Evolutionary conservation across 2,113 vertebrate genomes (phyloP).

Genomic region (Anolis sagrei): DNA sequence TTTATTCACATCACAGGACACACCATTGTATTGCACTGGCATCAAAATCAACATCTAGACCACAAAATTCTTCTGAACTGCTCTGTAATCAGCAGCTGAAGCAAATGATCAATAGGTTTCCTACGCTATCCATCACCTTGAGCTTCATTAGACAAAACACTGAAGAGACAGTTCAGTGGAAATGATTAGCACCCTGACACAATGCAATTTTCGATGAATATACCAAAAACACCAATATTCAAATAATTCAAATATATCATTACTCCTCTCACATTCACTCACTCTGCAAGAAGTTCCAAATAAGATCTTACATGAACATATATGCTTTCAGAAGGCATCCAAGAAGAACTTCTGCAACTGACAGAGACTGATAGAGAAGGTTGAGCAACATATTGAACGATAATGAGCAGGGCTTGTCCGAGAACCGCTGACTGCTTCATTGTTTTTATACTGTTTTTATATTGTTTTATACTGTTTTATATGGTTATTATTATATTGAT

Average conservation of each 20-base stretch:
- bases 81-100: background rate
- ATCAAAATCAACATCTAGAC: slow-evolving; percentile 19
- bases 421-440: no score
- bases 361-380: slow-evolving; percentile 44
- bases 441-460: no score
- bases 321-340: slow-evolving; percentile 32
- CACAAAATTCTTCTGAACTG: background rate
- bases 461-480: no score
- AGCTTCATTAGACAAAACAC: slow-evolving; percentile 11
- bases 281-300: slow-evolving; percentile 20
- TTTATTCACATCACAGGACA: background rate
- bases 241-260: slow-evolving; percentile 14
- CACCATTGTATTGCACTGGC: accelerated
- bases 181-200: background rate
- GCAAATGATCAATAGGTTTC: background rate
- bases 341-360: slow-evolving; percentile 44
- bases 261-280: no score
- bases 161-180: background rate
- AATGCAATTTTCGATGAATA: background rate
- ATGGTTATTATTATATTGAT: no score
- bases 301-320: slow-evolving; percentile 48
- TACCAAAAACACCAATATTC: background rate
- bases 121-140: slow-evolving; percentile 19
- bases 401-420: slow-evolving; percentile 7
- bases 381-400: slow-evolving; percentile 51